Evolutionary conservation across 2,888 invertebrate species (phyloP).

Genomic region (Lithophane leautieri): DNA sequence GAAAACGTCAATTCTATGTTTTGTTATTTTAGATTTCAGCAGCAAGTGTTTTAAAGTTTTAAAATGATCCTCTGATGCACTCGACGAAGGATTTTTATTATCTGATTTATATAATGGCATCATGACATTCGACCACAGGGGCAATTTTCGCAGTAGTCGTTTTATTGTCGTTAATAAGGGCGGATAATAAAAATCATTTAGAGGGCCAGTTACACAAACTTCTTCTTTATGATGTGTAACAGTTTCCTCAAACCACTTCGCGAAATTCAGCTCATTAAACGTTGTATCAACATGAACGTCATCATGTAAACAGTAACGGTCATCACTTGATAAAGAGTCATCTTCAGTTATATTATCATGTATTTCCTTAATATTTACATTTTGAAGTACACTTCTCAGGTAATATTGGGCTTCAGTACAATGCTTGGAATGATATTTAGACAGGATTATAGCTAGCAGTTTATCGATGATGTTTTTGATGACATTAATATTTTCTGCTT

Average conservation of each 20-base stretch:
- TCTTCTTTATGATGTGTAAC: conserved; percentile 40
- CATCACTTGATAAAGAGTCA: conserved; percentile 43
- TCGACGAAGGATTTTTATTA: conserved; percentile 45
- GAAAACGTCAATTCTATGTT: conserved; percentile 44
- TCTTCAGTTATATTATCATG: conserved; percentile 44
- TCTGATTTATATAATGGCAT: conserved; percentile 42
- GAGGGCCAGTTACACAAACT: conserved; percentile 39
- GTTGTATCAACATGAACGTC: conserved; percentile 46
- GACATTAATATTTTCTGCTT: conserved; percentile 39
- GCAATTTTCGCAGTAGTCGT: conserved; percentile 45
- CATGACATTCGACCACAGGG: conserved; percentile 44
- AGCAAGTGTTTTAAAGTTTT: conserved; percentile 47
- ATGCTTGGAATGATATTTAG: conserved; percentile 41
- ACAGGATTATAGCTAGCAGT: conserved; percentile 36
- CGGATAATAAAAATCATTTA: conserved; percentile 43
- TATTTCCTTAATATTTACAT: conserved; percentile 45
- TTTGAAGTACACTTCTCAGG: conserved; percentile 46
- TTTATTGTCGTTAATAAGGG: conserved; percentile 42
- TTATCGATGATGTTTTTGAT: conserved; percentile 42
- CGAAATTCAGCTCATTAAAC: conserved; percentile 44
- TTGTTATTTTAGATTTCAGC: conserved; percentile 10
- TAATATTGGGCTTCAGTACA: conserved; percentile 45
- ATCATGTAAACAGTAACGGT: conserved; percentile 45
- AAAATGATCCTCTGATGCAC: conserved; percentile 46
- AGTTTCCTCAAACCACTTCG: conserved; percentile 42